Evolutionary conservation across 1,140 invertebrate species (phyloP), one percentile per base, ranked within the genome.

Genomic region (Drosophila albomicans): DNA sequence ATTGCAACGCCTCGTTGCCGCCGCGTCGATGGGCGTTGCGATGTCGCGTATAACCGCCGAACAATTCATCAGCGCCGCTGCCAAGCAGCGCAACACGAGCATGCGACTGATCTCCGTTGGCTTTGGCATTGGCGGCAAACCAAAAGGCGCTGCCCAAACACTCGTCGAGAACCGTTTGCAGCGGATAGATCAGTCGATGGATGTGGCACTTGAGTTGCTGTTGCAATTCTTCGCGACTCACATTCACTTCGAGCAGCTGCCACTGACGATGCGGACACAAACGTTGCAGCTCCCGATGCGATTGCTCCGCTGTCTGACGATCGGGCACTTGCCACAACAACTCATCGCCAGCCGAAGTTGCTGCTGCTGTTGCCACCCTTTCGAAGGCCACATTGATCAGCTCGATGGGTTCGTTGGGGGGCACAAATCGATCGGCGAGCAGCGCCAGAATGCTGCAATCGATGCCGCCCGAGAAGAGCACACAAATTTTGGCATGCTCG

Each of bases 361-460:
- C 11, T 38, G 11, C 8, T 1, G 7, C 28, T n/a, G 8, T 10
- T 15, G 86, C 92, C 43, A 79, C 84, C 75, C 93, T 94, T 92
- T 96, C 95, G 94, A 99, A 99, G n/a, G 98, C 97, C 30, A 99
- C 97, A 95, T 99, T 99, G 15, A 99, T 94, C n/a, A 99, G 94
- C 93, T 99, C 98, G 81, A 99, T 98, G 38, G 96, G 94, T 90
- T 97, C 95, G 43, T 94, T 82, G 71, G 81, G 73, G 3, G 95
- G 93, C 20, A 98, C 90, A 93, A 94, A 96, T 93, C 95, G 95
- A 92, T 98, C 94, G 15, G 96, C 95, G 28, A 99, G 91, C 35
- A 95, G 93, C 35, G 98, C 96, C 72, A 99, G 93, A 80, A 99
- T 95, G 28, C 97, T 95, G 49, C 98, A 99, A 93, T 99, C 99